Conservation (phyloP, 2,113 vertebrate genomes). For the Coryphaenoides rupestris region DNA sequence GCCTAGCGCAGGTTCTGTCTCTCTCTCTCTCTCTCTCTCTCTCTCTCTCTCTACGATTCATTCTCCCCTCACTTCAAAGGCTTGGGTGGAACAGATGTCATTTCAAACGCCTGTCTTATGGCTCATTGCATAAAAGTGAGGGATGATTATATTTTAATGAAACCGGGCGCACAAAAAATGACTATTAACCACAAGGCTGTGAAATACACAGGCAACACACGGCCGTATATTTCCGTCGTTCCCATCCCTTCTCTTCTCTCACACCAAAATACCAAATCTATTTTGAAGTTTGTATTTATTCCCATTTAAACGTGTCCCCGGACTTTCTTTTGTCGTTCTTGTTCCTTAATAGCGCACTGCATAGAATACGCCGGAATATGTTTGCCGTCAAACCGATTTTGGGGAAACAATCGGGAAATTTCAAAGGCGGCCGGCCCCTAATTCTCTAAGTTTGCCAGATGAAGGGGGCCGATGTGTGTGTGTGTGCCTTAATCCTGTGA, state of each 20-base stretch:
- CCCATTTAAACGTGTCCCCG: conserved; percentile 48
- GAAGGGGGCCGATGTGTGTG: conserved; percentile 35
- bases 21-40: conserved; percentile 22
- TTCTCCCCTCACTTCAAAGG: conserved; percentile 73
- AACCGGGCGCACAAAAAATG: conserved; percentile 37
- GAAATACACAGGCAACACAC: conserved; percentile 57
- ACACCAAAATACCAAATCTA: conserved; percentile 30
- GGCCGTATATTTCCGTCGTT: conserved; percentile 13
- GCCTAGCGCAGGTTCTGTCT: background rate
- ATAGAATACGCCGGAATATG: conserved; percentile 55
- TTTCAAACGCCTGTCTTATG: conserved; percentile 72
- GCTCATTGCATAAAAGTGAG: conserved; percentile 72
- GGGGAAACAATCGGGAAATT: conserved; percentile 53
- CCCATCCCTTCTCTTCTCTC: conserved; percentile 49
- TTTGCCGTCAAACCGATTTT: conserved; percentile 34
- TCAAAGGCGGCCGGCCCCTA: conserved; percentile 48
- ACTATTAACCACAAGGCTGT: conserved; percentile 62
- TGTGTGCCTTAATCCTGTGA: conserved; percentile 52
- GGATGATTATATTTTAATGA: conserved; percentile 76
- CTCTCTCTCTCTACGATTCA: conserved; percentile 47
- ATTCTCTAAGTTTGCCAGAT: conserved; percentile 49
- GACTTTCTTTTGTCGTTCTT: conserved; percentile 55
- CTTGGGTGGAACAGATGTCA: conserved; percentile 69
- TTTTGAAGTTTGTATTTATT: conserved; percentile 58
- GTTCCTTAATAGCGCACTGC: conserved; percentile 67